Percentiles rank a stretch among this genome's conserved stretches.
Conservation (phyloP, 2,888 invertebrate species). For the Caenorhabditis sp. region DNA sequence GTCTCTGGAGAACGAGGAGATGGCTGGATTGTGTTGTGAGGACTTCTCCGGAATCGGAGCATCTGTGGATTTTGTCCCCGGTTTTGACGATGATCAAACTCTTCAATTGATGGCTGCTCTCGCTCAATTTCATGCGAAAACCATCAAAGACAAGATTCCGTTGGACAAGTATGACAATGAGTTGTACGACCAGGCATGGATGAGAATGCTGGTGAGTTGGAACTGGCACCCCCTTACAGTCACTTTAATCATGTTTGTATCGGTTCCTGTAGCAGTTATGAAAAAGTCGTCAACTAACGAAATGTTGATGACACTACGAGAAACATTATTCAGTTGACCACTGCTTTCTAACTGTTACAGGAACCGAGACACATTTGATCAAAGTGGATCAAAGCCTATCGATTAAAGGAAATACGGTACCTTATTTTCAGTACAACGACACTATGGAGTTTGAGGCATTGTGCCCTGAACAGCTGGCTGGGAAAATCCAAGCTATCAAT, state of each 20-base stretch:
- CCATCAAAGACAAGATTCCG: slow-evolving; percentile 20
- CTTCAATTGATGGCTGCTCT: slow-evolving; percentile 44
- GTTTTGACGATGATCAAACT: slow-evolving; percentile 41
- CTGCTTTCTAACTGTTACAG: too few species aligned
- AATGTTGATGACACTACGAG: too few species aligned
- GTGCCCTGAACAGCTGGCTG: slow-evolving; percentile 35
- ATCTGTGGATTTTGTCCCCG: slow-evolving; percentile 53
- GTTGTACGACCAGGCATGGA: slow-evolving; percentile 46
- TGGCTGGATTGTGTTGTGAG: slow-evolving; percentile 55
- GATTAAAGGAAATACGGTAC: too few species aligned
- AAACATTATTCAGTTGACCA: too few species aligned
- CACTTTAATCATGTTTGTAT: too few species aligned
- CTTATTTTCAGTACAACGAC: slow-evolving; percentile 59
- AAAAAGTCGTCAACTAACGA: too few species aligned
- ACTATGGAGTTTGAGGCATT: slow-evolving; percentile 54
- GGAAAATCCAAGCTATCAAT: slow-evolving; percentile 44
- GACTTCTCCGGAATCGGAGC: slow-evolving; percentile 41
- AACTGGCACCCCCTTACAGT: too few species aligned
- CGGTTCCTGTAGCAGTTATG: too few species aligned
- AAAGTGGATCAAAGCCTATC: background rate
- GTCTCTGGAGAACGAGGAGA: slow-evolving; percentile 36
- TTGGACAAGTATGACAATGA: slow-evolving; percentile 45
- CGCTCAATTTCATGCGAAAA: slow-evolving; percentile 50
- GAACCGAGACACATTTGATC: too few species aligned
- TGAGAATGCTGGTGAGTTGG: slow-evolving; percentile 56